Evolutionary conservation across 1,140 invertebrate genomes (phyloP), one percentile per base, ranked within the genome.

Genomic region (Nixonia krombeini): DNA sequence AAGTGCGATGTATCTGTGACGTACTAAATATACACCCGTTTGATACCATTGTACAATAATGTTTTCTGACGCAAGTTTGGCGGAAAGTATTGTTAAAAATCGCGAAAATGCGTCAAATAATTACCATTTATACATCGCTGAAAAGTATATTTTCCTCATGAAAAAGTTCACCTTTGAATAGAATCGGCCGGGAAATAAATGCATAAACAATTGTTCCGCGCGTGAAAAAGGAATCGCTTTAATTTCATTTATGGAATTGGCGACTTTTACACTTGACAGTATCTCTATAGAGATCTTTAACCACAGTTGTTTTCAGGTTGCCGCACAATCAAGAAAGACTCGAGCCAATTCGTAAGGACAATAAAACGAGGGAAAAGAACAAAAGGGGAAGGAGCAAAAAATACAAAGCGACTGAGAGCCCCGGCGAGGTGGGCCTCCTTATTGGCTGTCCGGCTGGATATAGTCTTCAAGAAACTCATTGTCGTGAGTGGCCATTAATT

Each of bases 241-340:
- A 53, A 58, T 66, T 59, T 55, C 23, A 44, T 21, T 52, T 28
- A 57, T 65, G 42, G 52, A 63, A 58, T 67, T 67, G 45, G 59
- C 51, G 46, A 38, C 44, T 50, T 56, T 59, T 58, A 61, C 28
- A 51, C 51, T 64, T 72, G 56, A 74, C 67, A 74, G 59, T 71
- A 66, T 78, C 45, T 78, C 64, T 79, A 78, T 78, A 78, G 71
- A 78, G 69, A 79, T 72, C 62, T 77, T 79, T 79, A 81, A 79
- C 71, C 45, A 76, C 61, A 79, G 79, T 81, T 74, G 75, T 78
- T 81, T 81, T 81, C 67, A 79, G 79, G 65, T 75, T 79, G 23
- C 68, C 73, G 10, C 73, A 79, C 62, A 61, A 72, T 49, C 65
- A 67, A 41, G 72, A 79, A 55, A 78, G 37, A 70, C 49, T 81